Base-by-base conservation (phyloP, 2,888 invertebrate species). In the Acanthosepion pharaonis region DNA sequence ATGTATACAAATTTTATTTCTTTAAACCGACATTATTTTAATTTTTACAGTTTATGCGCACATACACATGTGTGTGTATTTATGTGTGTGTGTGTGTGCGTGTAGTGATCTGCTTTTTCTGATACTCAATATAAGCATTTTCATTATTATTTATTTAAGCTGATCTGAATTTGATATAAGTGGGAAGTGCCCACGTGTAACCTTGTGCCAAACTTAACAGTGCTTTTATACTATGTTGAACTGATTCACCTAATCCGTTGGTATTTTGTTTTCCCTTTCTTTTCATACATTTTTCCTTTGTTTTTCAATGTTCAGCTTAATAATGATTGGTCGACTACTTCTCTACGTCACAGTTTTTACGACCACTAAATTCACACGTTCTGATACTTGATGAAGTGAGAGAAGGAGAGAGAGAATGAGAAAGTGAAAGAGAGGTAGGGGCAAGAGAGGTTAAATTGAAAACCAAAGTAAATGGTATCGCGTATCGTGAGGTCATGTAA, bases 311-410 rank as follows among this genome's bases (percentile, higher is more conserved):
- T 28, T 8, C 1, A n/a, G 15, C n/a, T 33, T 78, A 11, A 33
- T n/a, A n/a, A n/a, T 78, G 78, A 78, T 78, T 78, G 78, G 78
- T 4, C 78, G n/a, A 78, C 15, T 8, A 9, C n/a, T 33, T 33
- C 11, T 15, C n/a, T 78, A 78, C 78, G 78, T 78, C 78, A 78
- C n/a, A 78, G 78, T 78, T 78, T 78, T 78, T 78, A 78, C n/a
- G 78, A n/a, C 78, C 78, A 78, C 78, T 78, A 78, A 15, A n/a
- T 78, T 78, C n/a, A n/a, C n/a, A 78, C 78, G n/a, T 78, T 78
- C n/a, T 2, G 25, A 25, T 64, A 23, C 8, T 64, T 25, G 64
- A 64, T 64, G 64, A 64, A 28, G 64, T 64, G 25, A 64, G 64
- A 64, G 64, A 64, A 64, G 25, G 64, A 25, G 25, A 64, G 20